phyloP scores from a whole-genome alignment of 2,113 vertebrate genomes.

The Oryzias celebensis region DNA sequence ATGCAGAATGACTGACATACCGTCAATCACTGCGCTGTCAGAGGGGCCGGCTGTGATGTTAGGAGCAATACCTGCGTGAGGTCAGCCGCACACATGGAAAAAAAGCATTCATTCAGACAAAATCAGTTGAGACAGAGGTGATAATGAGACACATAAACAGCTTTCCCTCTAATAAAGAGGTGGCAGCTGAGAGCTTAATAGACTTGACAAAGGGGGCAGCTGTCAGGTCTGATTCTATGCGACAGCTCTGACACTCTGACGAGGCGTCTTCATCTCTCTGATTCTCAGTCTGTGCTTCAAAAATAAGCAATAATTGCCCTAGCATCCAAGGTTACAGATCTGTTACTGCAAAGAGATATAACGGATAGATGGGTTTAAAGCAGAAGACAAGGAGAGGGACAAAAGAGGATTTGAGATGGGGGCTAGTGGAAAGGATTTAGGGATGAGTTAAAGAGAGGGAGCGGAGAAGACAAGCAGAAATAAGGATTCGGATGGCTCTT shows the following conservation, averaged over 20 bases:
- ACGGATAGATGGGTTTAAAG: conserved; percentile 52
- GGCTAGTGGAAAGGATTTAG: conserved; percentile 52
- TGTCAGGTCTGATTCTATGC: conserved; percentile 61
- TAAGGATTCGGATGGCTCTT: conserved; percentile 24
- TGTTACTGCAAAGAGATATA: conserved; percentile 54
- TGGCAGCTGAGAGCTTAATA: conserved; percentile 56
- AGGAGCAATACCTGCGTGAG: conserved; percentile 88
- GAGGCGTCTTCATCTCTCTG: conserved; percentile 38
- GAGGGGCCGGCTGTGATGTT: conserved; percentile 95
- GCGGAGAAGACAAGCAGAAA: conserved; percentile 23
- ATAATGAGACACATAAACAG: conserved; percentile 67
- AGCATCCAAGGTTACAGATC: conserved; percentile 63
- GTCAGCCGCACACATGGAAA: conserved; percentile 23
- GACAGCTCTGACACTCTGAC: conserved; percentile 54
- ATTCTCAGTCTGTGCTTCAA: conserved; percentile 47
- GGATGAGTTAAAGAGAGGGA: conserved; percentile 30
- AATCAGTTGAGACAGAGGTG: conserved; percentile 54
- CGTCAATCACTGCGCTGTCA: conserved; percentile 95
- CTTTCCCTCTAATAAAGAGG: conserved; percentile 57
- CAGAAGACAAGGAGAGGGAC: conserved; percentile 32
- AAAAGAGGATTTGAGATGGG: conserved; percentile 47
- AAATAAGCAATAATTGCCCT: conserved; percentile 69
- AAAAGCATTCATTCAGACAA: conserved; percentile 18
- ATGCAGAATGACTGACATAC: conserved; percentile 89
- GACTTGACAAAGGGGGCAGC: conserved; percentile 58